A percentile compares a stretch with the other conserved stretches of the same genome.
Evolutionary conservation across 37 sponge, comb jelly and placozoan species (phyloP).

Genomic region (Cliona cf. orientalis): DNA sequence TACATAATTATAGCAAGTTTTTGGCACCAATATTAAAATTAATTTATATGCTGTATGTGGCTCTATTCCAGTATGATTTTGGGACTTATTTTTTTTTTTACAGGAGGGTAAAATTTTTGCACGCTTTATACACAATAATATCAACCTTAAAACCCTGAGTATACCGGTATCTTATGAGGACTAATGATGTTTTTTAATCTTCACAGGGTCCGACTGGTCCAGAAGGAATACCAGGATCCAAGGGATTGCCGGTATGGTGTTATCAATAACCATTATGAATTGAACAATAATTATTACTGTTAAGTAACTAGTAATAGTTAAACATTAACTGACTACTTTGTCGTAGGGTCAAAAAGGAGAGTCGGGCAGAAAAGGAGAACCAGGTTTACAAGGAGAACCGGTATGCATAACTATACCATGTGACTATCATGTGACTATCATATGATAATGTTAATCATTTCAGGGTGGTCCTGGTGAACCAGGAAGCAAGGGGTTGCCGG

Average conservation of each 20-base stretch:
- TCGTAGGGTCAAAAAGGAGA: background rate
- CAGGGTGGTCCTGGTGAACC: slow-evolving; percentile 10
- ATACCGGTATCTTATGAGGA: too few relatives aligned
- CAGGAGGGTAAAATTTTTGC: too few relatives aligned
- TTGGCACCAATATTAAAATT: too few relatives aligned
- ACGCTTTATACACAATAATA: too few relatives aligned
- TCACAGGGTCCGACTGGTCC: background rate
- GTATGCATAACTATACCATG: background rate
- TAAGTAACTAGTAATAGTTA: too few relatives aligned
- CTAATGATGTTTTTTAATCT: slow-evolving; percentile 2
- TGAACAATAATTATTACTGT: too few relatives aligned
- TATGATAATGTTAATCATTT: background rate
- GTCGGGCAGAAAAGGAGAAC: background rate
- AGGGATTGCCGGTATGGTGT: background rate
- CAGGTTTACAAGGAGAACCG: background rate
- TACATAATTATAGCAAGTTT: too few relatives aligned
- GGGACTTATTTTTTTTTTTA: too few relatives aligned
- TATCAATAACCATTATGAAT: too few relatives aligned
- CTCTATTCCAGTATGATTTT: too few relatives aligned
- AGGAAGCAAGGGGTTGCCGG: slow-evolving; percentile 36
- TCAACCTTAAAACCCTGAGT: too few relatives aligned
- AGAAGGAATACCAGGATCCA: slow-evolving; percentile 9
- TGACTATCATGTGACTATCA: background rate
- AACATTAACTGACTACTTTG: background rate
- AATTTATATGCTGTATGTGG: too few relatives aligned